Percentiles rank a stretch among this genome's conserved stretches.
phyloP scores from a whole-genome alignment of 1,140 invertebrate species.

The Lethocerus indicus region DNA sequence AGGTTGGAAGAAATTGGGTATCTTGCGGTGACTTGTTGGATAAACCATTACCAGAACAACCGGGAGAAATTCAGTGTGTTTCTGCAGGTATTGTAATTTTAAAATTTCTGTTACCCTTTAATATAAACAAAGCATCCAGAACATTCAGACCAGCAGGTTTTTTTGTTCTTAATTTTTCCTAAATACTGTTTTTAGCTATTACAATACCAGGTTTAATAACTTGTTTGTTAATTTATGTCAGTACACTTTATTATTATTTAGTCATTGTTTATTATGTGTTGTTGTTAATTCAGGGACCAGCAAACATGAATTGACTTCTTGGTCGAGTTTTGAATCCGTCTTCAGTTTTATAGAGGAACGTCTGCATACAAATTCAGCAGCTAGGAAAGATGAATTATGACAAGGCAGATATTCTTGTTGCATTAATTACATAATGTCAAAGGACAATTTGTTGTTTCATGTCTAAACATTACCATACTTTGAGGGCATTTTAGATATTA shows the following conservation, averaged over 20 bases:
- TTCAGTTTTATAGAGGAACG: conserved; percentile 26
- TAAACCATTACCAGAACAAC: conserved; percentile 15
- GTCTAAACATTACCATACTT: too few species aligned
- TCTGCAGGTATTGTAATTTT: conserved; percentile 29
- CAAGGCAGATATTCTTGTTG: conserved; percentile 8
- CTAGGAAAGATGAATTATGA: neutral
- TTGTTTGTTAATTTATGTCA: too few species aligned
- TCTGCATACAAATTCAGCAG: neutral
- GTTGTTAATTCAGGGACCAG: conserved; percentile 24
- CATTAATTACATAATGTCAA: conserved; percentile 11
- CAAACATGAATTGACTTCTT: conserved; percentile 36
- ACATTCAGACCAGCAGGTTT: neutral
- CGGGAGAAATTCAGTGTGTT: conserved; percentile 23
- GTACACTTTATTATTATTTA: neutral
- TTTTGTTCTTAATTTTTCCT: neutral
- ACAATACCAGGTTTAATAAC: too few species aligned
- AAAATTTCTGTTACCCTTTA: too few species aligned
- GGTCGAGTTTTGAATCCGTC: conserved; percentile 30
- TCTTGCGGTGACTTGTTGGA: conserved; percentile 27
- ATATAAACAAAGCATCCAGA: too few species aligned
- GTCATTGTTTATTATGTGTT: conserved; percentile 10
- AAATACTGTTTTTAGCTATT: neutral
- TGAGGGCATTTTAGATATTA: too few species aligned
- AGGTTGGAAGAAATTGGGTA: conserved; percentile 31
- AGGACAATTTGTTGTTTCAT: conserved; percentile 9